A percentile compares a stretch with the other conserved stretches of the same genome.
phyloP scores from a whole-genome alignment of 2,797 vertebrate genomes.

The Sparus aurata region DNA sequence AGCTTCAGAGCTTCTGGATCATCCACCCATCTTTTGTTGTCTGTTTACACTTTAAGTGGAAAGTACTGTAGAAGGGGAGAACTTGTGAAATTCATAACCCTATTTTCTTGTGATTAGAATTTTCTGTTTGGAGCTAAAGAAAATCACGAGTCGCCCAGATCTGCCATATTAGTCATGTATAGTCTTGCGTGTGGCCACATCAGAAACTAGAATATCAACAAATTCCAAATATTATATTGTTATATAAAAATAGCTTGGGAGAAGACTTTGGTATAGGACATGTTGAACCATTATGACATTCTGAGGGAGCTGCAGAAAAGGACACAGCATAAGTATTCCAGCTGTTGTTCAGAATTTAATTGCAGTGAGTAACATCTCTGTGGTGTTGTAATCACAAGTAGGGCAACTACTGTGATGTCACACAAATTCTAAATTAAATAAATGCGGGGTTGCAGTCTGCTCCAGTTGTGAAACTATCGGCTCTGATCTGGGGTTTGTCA shows the following conservation, averaged over 20 bases:
- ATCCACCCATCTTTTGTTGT: no score
- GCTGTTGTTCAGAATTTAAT: conserved; percentile 18
- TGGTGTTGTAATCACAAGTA: conserved; percentile 1
- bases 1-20: no score
- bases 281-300: neutral
- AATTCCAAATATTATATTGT: no score
- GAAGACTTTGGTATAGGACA: neutral
- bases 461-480: conserved; percentile 2
- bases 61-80: no score
- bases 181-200: neutral
- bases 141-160: neutral
- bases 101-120: neutral
- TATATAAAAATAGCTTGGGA: neutral
- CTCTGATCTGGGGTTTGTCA: conserved; percentile 8
- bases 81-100: no score
- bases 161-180: neutral
- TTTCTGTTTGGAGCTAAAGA: neutral
- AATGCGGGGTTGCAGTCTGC: neutral
- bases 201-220: no score
- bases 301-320: neutral
- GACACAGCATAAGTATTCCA: neutral
- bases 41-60: no score
- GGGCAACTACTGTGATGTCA: neutral
- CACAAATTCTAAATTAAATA: neutral
- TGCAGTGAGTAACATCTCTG: conserved; percentile 27